A percentile compares a stretch with the other conserved stretches of the same genome.
Evolutionary conservation across 1,140 invertebrate species (phyloP).

Genomic region (Drosophila sucinea): DNA sequence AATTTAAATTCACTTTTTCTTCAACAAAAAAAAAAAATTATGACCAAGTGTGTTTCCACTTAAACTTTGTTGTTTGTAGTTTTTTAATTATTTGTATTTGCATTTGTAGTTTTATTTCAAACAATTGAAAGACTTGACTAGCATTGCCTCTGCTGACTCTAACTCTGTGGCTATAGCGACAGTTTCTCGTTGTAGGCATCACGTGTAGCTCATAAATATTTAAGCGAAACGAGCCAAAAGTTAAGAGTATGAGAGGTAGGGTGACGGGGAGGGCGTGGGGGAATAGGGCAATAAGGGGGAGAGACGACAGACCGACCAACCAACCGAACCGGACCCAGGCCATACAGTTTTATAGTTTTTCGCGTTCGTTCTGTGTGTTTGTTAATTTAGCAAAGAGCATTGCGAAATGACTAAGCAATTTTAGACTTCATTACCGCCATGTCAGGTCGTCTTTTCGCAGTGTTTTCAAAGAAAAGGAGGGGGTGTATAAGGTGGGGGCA

Average conservation of each 20-base stretch:
- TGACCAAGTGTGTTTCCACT: slow-evolving; percentile 1
- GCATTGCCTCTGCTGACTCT: neutral
- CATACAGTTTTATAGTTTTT: slow-evolving; percentile 62
- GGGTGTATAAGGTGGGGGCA: neutral
- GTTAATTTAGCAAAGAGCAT: slow-evolving; percentile 78
- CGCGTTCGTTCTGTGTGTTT: slow-evolving; percentile 41
- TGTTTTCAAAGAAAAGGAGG: slow-evolving; percentile 3
- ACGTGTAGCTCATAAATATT: slow-evolving; percentile 77
- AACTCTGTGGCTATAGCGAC: neutral
- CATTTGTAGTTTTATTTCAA: slow-evolving; percentile 9
- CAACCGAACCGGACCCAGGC: slow-evolving; percentile 21
- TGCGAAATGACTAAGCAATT: slow-evolving; percentile 69
- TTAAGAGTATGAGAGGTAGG: neutral
- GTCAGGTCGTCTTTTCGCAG: neutral
- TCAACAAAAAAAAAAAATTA: neutral
- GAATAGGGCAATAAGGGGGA: slow-evolving; percentile 1
- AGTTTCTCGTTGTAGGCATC: slow-evolving; percentile 44
- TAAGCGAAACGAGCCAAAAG: slow-evolving; percentile 44
- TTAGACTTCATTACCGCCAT: slow-evolving; percentile 62
- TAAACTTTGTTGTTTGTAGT: neutral
- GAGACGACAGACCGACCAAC: slow-evolving; percentile 24
- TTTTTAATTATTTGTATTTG: slow-evolving; percentile 12
- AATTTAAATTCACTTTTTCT: neutral
- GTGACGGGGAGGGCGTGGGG: neutral
- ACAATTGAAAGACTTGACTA: slow-evolving; percentile 2